Evolutionary conservation across 2,797 vertebrate genomes (phyloP).

Genomic region (Diglossa cyanea): DNA sequence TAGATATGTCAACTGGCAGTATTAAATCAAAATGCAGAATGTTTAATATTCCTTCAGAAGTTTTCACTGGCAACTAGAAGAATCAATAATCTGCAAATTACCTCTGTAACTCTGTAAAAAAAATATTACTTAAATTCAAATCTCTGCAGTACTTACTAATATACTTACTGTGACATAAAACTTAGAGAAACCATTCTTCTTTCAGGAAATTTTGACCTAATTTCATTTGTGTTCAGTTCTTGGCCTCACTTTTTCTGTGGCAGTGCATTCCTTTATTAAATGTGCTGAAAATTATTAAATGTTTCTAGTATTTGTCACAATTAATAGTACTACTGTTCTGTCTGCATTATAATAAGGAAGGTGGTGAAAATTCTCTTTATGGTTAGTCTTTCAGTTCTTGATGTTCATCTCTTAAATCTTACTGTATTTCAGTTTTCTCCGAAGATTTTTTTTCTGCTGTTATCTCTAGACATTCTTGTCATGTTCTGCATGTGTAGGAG

Average conservation of each 20-base stretch:
- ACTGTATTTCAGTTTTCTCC: neutral
- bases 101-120: neutral
- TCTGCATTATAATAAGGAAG: neutral
- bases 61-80: neutral
- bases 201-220: neutral
- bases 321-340: neutral
- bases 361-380: neutral
- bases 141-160: neutral
- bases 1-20: neutral
- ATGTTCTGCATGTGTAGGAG: neutral
- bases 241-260: neutral
- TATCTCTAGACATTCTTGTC: neutral
- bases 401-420: neutral
- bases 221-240: neutral
- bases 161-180: neutral
- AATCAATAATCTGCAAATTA: neutral
- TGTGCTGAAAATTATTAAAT: neutral
- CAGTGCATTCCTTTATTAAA: neutral
- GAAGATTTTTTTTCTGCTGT: neutral
- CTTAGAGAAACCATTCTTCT: neutral
- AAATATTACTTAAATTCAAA: neutral
- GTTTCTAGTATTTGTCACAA: neutral
- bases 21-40: neutral
- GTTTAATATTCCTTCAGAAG: neutral
- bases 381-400: neutral